Base-by-base conservation (phyloP, 2,888 invertebrate genomes). In the Drosophila histrio region DNA sequence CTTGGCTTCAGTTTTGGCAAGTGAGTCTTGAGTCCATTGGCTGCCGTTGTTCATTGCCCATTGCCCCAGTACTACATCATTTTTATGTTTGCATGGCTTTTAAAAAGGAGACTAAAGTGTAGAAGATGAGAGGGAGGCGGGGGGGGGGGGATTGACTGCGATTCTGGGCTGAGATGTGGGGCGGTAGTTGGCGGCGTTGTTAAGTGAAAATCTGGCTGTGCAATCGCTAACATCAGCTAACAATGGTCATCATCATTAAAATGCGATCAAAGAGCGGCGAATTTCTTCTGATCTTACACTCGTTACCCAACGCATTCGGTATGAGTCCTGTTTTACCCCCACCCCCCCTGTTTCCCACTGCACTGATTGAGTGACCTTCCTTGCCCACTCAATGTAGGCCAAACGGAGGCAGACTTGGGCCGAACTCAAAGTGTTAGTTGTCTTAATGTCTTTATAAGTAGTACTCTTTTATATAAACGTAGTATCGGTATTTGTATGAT, bases 171-270 rank as follows among this genome's bases (percentile, higher is more conserved):
- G 21, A 32, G 28, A n/a, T 62, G 62, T 65, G 67, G 49, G 63
- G 69, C 68, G 59, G 67, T 66, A 56, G 70, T 79, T 62, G 76
- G 73, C 69, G 73, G 73, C 66, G 64, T 76, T 89, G 85, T 82
- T 89, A 89, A 85, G 89, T 85, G 85, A 90, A 89, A 90, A 89
- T 90, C 89, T 81, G 88, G 54, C 71, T 68, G 69, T 75, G 84
- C 85, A 88, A 89, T 89, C 89, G 89, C 89, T 84, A 88, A 88
- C 89, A 89, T 89, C 87, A 89, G 90, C 89, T 91, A 91, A 90
- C 91, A 91, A 91, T 90, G 91, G 90, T 91, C 90, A 90, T 90
- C 91, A 90, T 91, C 90, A 91, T 90, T 91, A 90, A 90, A 91
- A 89, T 80, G 89, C 89, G 91, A 90, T 90, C 91, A 91, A 90